Evolutionary conservation across 2,797 vertebrate species (phyloP), one percentile per base, ranked within the genome.

Genomic region (Diceros bicornis): DNA sequence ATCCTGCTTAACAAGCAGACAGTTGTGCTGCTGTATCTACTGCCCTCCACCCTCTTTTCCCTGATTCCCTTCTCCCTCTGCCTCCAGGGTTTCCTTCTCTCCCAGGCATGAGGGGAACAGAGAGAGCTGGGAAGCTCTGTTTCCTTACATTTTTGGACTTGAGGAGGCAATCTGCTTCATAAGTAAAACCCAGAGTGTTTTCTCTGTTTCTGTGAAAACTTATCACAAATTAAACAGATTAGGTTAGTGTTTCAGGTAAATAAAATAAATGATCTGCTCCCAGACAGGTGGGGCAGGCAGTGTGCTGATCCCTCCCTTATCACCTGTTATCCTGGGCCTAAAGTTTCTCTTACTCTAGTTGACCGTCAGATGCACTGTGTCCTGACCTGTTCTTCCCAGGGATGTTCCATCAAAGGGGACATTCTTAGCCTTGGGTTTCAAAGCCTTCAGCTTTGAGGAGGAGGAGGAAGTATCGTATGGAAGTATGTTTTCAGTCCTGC

Each of bases 401-500:
- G 34, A 79, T 64, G 11, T 77, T 91, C 57, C 57, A 59, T 86
- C 64, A 89, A 83, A 74, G 66, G 6, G 32, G 77, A 82, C 7
- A n/a, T 93, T 88, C 32, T 55, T 50, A 71, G 34, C 34, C 13
- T 92, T 90, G 13, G 8, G 12, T 78, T 93, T 91, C 72, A 96
- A 87, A 97, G 93, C 21, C 52, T 37, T 74, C 18, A 66, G 23
- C 32, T 90, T 59, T 77, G 47, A 94, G n/a, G 59, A 92, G 23
- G 64, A 93, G 16, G 78, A 97, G 96, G 82, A 98, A 95, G n/a
- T 98, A 37, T 83, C 71, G n/a, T 37, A 77, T 69, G 79, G 82
- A 97, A 91, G 57, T 7, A 25, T 32, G 88, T 93, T 97, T 98
- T 98, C 96, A 87, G 79, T 93, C 37, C 96, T 79, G 89, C 68